Evolutionary conservation across 2,113 vertebrate species (phyloP), one percentile per base, ranked within the genome.

Genomic region (Sander vitreus): DNA sequence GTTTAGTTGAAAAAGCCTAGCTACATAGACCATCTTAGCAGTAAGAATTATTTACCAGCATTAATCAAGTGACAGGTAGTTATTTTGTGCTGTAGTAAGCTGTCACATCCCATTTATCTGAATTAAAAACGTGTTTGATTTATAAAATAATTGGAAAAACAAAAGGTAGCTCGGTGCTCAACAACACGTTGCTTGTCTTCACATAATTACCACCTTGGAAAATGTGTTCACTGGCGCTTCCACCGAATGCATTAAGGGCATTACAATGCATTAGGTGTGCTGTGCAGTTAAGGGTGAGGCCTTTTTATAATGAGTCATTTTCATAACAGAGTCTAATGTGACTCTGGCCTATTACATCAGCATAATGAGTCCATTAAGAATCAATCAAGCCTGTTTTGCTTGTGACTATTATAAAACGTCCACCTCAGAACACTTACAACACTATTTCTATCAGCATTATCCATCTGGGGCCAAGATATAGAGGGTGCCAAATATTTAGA

Each of bases 331-430:
- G 68, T 70, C 43, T 60, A 73, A 73, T 80, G 74, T 16, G 65
- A 71, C 71, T 88, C 66, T 48, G 73, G 75, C 69, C 70, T 84
- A 67, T 90, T 88, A 83, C 82, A 78, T 81, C 86, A 84, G 55
- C 21, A 33, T 78, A 87, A 88, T 87, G 77, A 84, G 75, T 73
- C 84, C 85, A 90, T 91, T 85, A 89, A 78, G 68, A 83, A 82
- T 81, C 85, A 86, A 88, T 89, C 80, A 77, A 64, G 64, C 51
- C 51, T 82, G 77, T 86, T 83, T 89, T 58, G 84, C 53, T 71
- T 71, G 67, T 45, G 64, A 76, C 53, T 62, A n/a, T 57, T 80
- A 89, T 66, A 76, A 75, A 88, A 77, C 4, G 58, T 69, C 63
- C 89, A 76, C 36, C 51, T 63, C 65, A 75, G 69, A 79, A 60